Conservation (phyloP, 2,113 vertebrate species). For the Poicephalus gulielmi region DNA sequence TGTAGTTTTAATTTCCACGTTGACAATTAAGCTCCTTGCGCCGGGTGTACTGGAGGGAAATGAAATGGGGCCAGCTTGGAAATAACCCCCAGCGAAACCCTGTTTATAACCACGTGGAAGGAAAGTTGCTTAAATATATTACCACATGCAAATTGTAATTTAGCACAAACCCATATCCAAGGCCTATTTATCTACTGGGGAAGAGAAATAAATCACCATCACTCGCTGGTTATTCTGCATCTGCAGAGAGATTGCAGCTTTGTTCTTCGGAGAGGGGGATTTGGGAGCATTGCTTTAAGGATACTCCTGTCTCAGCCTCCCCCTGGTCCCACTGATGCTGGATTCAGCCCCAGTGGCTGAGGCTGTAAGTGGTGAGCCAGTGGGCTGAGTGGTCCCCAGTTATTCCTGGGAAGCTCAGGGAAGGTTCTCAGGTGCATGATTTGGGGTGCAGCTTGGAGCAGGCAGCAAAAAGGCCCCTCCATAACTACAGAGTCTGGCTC, state of each 20-base stretch:
- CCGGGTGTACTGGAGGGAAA: neutral
- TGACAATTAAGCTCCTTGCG: neutral
- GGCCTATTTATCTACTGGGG: neutral
- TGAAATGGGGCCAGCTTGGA: neutral
- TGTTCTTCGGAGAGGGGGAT: neutral
- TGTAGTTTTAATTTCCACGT: neutral
- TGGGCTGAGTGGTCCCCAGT: fast-evolving
- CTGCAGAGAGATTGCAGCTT: slow-evolving; percentile 11
- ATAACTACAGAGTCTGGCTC: fast-evolving
- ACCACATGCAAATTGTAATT: neutral
- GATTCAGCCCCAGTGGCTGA: fast-evolving
- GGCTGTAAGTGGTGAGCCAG: fast-evolving
- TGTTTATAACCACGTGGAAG: neutral
- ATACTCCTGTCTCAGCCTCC: neutral
- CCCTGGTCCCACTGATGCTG: fast-evolving
- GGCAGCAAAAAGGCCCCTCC: neutral
- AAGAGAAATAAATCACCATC: slow-evolving; percentile 1
- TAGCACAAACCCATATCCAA: neutral
- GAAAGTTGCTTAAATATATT: slow-evolving; percentile 51
- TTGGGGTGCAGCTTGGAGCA: neutral
- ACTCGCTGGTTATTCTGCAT: neutral
- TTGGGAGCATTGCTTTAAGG: neutral
- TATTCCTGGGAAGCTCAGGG: neutral
- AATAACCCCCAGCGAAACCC: slow-evolving; percentile 16
- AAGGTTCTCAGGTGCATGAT: fast-evolving